phyloP scores from a whole-genome alignment of 1,140 invertebrate genomes.

The Lucilia cuprina region DNA sequence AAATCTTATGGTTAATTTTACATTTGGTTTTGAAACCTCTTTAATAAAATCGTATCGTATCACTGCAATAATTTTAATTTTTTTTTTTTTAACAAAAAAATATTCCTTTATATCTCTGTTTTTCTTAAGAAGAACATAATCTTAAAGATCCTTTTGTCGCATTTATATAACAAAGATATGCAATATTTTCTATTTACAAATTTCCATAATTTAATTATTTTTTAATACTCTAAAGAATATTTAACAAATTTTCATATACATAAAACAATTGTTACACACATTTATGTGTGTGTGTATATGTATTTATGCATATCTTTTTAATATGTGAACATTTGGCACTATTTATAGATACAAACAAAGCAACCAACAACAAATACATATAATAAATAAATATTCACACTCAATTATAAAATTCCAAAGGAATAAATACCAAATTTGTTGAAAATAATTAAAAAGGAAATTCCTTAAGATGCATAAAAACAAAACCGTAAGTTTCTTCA shows the following conservation, averaged over 20 bases:
- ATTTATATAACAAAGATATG: not conserved
- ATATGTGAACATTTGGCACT: not conserved
- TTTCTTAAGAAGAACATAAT: too few relatives aligned
- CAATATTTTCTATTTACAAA: not conserved
- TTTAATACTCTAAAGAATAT: not conserved
- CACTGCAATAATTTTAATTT: too few relatives aligned
- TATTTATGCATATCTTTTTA: not conserved
- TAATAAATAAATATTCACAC: conserved; percentile 37
- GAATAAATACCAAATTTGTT: conserved; percentile 35
- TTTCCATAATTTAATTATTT: conserved; percentile 1
- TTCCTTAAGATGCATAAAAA: conserved; percentile 26
- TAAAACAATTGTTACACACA: not conserved
- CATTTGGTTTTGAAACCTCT: too few relatives aligned
- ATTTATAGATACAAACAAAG: not conserved
- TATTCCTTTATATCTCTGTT: too few relatives aligned
- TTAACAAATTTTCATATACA: conserved; percentile 20
- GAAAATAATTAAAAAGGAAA: conserved; percentile 36
- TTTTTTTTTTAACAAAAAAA: too few relatives aligned
- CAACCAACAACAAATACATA: not conserved
- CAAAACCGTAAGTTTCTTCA: conserved; percentile 1
- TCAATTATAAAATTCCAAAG: conserved; percentile 39
- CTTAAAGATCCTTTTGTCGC: not conserved
- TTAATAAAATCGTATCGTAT: too few relatives aligned
- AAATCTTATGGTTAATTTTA: too few relatives aligned
- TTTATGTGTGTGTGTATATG: not conserved